These are phyloP conservation scores for Stenodema calcarata DNA, from an alignment of 2,888 invertebrate species.

Conservation along the genomic window DNA sequence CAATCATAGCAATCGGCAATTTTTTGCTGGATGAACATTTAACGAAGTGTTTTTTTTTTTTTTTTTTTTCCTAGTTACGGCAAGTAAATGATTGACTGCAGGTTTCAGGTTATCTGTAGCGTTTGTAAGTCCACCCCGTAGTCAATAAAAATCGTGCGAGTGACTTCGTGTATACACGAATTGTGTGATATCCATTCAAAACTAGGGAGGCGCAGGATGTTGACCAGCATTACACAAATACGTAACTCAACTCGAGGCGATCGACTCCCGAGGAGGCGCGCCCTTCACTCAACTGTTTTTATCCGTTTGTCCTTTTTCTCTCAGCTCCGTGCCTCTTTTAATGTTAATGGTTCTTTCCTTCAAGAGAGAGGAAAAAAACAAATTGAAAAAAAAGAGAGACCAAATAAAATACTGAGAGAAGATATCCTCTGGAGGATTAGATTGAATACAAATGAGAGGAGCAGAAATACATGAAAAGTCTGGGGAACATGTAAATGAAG, in stretches of 20 bases:
- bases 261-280: neutral
- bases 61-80: too few relatives aligned
- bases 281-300: neutral
- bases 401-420: neutral
- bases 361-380: neutral
- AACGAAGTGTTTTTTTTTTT: too few relatives aligned
- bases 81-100: too few relatives aligned
- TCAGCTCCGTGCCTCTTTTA: neutral
- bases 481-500: neutral
- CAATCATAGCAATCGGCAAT: too few relatives aligned
- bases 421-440: neutral
- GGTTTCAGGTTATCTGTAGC: too few relatives aligned
- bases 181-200: too few relatives aligned
- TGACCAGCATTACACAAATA: neutral
- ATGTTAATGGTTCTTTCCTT: neutral
- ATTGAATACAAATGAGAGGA: conserved; percentile 19
- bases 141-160: too few relatives aligned
- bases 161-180: too few relatives aligned
- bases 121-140: too few relatives aligned
- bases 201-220: neutral
- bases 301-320: neutral
- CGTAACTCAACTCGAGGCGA: neutral
- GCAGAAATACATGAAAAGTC: neutral
- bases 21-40: too few relatives aligned
- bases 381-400: neutral